Conservation (phyloP, 2,888 invertebrate genomes). For the Periphyllus acericola region DNA sequence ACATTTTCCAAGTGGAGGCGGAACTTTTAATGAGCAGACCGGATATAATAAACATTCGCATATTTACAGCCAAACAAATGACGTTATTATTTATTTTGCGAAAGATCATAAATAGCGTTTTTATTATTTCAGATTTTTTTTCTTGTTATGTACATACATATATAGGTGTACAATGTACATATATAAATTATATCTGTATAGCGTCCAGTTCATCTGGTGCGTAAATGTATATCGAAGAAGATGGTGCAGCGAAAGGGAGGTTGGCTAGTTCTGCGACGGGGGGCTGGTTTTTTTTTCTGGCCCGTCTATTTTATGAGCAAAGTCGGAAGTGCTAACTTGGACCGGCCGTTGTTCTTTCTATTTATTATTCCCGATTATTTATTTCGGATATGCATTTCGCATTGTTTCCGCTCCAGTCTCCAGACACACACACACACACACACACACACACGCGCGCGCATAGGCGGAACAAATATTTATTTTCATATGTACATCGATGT, state of each 20-base stretch:
- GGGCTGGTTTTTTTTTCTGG: conserved; percentile 34
- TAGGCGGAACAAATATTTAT: conserved; percentile 3
- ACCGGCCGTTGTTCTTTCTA: conserved; percentile 55
- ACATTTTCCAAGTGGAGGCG: background rate
- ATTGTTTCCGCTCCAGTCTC: conserved; percentile 54
- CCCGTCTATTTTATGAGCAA: conserved; percentile 50
- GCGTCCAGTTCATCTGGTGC: conserved; percentile 21
- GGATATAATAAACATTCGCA: conserved; percentile 35
- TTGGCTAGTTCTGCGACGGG: conserved; percentile 20
- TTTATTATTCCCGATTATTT: conserved; percentile 56
- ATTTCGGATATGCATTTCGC: conserved; percentile 60
- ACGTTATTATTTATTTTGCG: conserved; percentile 45
- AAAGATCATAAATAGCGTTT: conserved; percentile 50
- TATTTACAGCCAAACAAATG: conserved; percentile 41
- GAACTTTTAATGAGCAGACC: conserved; percentile 24
- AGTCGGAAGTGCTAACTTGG: conserved; percentile 61
- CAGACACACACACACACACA: background rate
- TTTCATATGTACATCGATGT: background rate
- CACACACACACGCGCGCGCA: background rate
- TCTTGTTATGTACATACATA: background rate
- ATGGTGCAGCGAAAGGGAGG: background rate
- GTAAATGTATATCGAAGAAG: conserved; percentile 1
- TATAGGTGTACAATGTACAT: background rate
- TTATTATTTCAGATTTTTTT: conserved; percentile 47
- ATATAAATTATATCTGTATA: background rate